Base-by-base conservation (phyloP, 2,113 vertebrate species). In the Alligator sinensis region DNA sequence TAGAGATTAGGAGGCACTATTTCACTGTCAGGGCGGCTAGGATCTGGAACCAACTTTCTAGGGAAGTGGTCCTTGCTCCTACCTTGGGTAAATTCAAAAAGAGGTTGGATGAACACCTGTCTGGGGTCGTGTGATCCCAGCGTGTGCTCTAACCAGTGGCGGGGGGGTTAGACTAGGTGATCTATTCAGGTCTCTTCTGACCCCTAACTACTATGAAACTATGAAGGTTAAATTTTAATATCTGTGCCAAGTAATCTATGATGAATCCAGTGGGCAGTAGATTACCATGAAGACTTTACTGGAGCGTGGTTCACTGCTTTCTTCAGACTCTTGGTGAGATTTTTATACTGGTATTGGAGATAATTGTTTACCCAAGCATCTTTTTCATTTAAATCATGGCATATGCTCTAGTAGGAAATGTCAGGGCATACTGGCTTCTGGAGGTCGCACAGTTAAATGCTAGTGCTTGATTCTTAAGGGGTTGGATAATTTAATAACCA, bases 401-500 rank as follows among this genome's bases (percentile, higher is more conserved):
- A 6, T 76, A 22, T 92, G 54, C 80, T 70, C 61, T 74, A 0
- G 78, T 30, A 82, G 82, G 60, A 93, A 90, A 83, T 82, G 81
- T 90, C 55, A 88, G 77, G 77, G 57, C 79, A 91, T 68, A 30
- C 30, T 89, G 77, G n/a, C 78, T 90, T 55, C 76, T 87, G 79
- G 77, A 93, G 77, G 77, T 94, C 84, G 83, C 30, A 21, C 77
- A 66, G 38, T 94, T 96, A 90, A 94, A 80, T 58, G 14, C 1
- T 55, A 63, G 24, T 86, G 80, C 3, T 79, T 55, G 74, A 66
- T 61, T 95, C 62, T 93, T 80, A 59, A 66, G 80, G 78, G 24
- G 58, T 22, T 68, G 18, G 81, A 28, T 92, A 91, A 87, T 90
- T 87, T 89, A 95, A 95, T 96, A 97, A 92, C 77, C n/a, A 10